A percentile compares a stretch with the other conserved stretches of the same genome.
phyloP scores from a whole-genome alignment of 2,113 vertebrate species.

The Felis catus region F.catus_Fca126_mat1.0 CM031413.1:18792501-18793000 shows the following conservation, averaged over 20 bases:
- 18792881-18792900: not conserved
- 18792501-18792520: not conserved
- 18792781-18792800: not conserved
- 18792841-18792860: not conserved
- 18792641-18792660: not conserved
- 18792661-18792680: not conserved
- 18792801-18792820: not conserved
- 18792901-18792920: not conserved
- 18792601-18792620: not conserved
- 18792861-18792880: not conserved
- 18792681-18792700: not conserved
- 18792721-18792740: not conserved
- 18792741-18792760: not conserved
- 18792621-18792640: not conserved
- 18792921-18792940: slow-evolving; percentile 89
- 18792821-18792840: not conserved
- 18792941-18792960: slow-evolving; percentile 90
- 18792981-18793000: slow-evolving; percentile 81
- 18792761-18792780: not conserved
- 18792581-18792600: not conserved
- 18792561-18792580: not conserved
- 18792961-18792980: slow-evolving; percentile 85
- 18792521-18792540: not conserved
- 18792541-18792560: not conserved
- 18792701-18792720: not conserved